Percentiles rank a stretch among this genome's conserved stretches.
phyloP scores from a whole-genome alignment of 1,140 invertebrate genomes.

The Zaprionus gabonicus region DNA sequence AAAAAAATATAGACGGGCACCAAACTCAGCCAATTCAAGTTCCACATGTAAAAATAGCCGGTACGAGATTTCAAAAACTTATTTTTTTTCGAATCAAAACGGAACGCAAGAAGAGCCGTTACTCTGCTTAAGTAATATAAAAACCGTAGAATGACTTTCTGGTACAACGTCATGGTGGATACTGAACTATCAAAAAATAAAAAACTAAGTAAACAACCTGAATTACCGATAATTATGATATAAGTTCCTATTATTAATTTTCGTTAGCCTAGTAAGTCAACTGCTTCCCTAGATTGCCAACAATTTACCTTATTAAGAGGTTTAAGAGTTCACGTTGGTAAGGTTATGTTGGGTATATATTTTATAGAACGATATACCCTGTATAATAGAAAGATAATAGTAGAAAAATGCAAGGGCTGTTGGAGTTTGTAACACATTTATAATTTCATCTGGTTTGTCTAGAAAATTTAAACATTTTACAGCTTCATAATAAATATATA shows the following conservation, averaged over 20 bases:
- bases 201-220: too few relatives aligned
- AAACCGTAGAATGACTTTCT: neutral
- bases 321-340: neutral
- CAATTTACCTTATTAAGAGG: neutral
- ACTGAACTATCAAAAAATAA: neutral
- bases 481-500: constrained; percentile 27
- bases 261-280: too few relatives aligned
- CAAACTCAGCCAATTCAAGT: neutral
- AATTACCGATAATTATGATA: too few relatives aligned
- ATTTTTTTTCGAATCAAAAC: neutral
- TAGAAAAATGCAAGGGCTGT: neutral
- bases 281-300: neutral
- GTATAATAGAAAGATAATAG: neutral
- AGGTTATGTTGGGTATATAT: neutral
- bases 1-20: too few relatives aligned
- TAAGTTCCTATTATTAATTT: too few relatives aligned
- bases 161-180: neutral
- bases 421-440: constrained; percentile 49
- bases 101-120: neutral
- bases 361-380: neutral
- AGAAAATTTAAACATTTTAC: constrained; percentile 52
- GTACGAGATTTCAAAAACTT: neutral
- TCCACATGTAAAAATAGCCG: neutral
- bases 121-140: neutral
- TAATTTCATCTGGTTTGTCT: constrained; percentile 32